Conservation (phyloP, 2,797 vertebrate genomes). For the Gymnoscopelus microlampas region DNA sequence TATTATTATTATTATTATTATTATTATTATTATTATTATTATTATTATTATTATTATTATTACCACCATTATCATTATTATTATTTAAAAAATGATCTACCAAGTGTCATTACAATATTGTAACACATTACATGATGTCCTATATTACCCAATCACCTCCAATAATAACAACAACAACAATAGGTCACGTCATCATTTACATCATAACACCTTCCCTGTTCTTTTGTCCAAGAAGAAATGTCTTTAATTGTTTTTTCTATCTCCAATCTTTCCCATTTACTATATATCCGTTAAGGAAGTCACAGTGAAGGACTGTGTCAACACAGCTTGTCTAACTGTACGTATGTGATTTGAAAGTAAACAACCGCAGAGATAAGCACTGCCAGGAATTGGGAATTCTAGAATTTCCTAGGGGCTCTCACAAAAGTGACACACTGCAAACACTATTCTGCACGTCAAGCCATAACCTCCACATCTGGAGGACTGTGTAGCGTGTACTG, state of each 20-base stretch:
- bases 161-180: no score
- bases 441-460: not conserved
- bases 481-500: not conserved
- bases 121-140: no score
- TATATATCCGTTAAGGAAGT: not conserved
- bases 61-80: not conserved
- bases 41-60: not conserved
- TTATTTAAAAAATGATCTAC: no score
- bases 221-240: no score
- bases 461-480: not conserved
- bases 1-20: not conserved
- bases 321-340: not conserved
- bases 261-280: no score
- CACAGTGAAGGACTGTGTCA: not conserved
- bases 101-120: no score
- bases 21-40: conserved; percentile 1
- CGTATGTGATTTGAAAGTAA: not conserved
- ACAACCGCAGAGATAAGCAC: not conserved
- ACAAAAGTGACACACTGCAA: conserved; percentile 1
- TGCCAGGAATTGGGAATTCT: not conserved
- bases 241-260: no score
- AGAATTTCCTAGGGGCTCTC: conserved; percentile 2
- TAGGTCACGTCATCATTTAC: no score
- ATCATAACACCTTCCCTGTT: no score
- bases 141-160: no score